These are phyloP conservation scores for Corydoras maculifer DNA, from an alignment of 2,113 vertebrate species.

Conservation along the genomic window DNA sequence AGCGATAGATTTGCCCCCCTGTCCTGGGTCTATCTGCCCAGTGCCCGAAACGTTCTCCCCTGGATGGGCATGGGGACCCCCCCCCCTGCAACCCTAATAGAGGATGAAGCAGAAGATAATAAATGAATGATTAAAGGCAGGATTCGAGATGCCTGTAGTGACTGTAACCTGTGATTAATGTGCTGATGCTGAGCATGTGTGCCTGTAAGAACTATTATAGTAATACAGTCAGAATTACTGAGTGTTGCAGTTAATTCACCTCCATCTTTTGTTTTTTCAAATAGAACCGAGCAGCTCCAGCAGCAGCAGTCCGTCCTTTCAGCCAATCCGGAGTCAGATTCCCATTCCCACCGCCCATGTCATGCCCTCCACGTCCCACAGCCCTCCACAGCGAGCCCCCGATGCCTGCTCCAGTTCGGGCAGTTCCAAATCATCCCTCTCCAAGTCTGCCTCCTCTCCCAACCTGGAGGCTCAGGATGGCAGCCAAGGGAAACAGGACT, in stretches of 20 bases:
- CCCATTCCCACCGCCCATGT: constrained; percentile 96
- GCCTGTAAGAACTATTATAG: no score
- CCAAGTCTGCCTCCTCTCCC: constrained; percentile 69
- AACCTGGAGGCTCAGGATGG: constrained; percentile 60
- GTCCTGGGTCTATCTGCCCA: no score
- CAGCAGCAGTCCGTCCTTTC: constrained; percentile 82
- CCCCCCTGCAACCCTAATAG: no score
- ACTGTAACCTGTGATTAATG: no score
- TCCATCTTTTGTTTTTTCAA: not conserved
- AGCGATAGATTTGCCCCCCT: no score
- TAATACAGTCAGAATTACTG: no score
- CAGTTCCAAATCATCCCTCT: constrained; percentile 62
- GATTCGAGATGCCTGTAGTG: no score
- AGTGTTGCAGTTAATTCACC: not conserved
- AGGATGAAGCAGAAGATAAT: no score
- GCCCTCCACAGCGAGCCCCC: constrained; percentile 52
- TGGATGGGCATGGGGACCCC: no score
- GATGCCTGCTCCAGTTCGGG: constrained; percentile 61
- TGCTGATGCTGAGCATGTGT: no score
- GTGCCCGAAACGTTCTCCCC: no score
- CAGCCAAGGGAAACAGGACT: constrained; percentile 19
- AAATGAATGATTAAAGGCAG: no score
- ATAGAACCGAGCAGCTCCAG: constrained; percentile 79
- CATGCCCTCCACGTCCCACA: constrained; percentile 84
- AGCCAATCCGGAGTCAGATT: constrained; percentile 87